phyloP scores from a whole-genome alignment of 2,797 vertebrate genomes.

The Danio jaintianensis region DNA sequence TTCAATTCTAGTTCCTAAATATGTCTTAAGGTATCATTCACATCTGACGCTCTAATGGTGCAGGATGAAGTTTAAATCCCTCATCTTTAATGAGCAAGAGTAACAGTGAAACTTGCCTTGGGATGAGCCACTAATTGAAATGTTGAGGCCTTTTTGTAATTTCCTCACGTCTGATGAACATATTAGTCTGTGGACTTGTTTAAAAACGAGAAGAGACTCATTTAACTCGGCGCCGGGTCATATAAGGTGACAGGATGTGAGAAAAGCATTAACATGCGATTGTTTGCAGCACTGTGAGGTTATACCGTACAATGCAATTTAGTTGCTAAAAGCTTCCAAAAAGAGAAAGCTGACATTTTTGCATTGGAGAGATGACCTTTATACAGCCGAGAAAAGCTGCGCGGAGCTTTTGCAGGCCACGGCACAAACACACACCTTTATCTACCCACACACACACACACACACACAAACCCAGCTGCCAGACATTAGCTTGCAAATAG shows the following conservation, averaged over 20 bases:
- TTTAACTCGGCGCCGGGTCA: slow-evolving; percentile 8
- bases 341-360: slow-evolving; percentile 64
- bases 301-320: slow-evolving; percentile 44
- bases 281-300: slow-evolving; percentile 29
- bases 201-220: not conserved
- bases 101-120: not conserved
- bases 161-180: not conserved
- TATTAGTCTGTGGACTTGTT: not conserved
- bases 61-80: not conserved
- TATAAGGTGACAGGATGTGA: not conserved
- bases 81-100: slow-evolving; percentile 5
- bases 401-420: slow-evolving; percentile 54
- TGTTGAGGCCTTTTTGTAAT: not conserved
- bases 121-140: slow-evolving; percentile 14
- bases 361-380: slow-evolving; percentile 67
- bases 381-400: slow-evolving; percentile 57
- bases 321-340: slow-evolving; percentile 64
- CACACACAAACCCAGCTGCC: slow-evolving; percentile 55
- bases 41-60: slow-evolving; percentile 3
- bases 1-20: not conserved
- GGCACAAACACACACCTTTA: slow-evolving; percentile 34
- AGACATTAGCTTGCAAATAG: slow-evolving; percentile 61
- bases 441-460: slow-evolving; percentile 23
- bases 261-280: slow-evolving; percentile 8
- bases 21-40: not conserved